Conservation (phyloP, 2,113 vertebrate genomes). For the Amazona guildingii region DNA sequence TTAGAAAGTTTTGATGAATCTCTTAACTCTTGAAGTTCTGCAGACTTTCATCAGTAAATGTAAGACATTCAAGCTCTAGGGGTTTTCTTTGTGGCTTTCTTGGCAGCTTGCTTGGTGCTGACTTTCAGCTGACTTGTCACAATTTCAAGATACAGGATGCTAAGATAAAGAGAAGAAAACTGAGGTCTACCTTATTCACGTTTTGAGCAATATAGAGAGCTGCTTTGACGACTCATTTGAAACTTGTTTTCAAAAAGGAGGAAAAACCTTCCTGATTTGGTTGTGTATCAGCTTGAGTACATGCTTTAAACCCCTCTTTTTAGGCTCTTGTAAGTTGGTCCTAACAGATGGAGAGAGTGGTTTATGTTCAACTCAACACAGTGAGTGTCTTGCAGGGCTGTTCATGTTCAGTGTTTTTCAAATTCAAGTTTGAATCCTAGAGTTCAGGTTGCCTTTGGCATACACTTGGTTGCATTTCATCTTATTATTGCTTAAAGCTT, state of each 20-base stretch:
- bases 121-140: not conserved
- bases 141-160: not conserved
- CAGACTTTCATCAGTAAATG: not conserved
- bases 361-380: not conserved
- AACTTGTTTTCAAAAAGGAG: not conserved
- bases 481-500: not conserved
- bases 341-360: not conserved
- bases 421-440: not conserved
- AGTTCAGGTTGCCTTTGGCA: not conserved
- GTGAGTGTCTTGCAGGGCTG: not conserved
- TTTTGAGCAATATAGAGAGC: not conserved
- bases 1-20: not conserved
- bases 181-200: not conserved
- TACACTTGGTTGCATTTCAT: not conserved
- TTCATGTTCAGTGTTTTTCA: not conserved
- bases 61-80: not conserved
- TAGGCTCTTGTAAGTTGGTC: not conserved
- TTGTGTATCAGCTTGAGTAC: not conserved
- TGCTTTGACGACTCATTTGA: not conserved
- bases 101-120: not conserved
- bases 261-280: not conserved
- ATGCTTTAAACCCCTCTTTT: not conserved
- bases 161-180: not conserved
- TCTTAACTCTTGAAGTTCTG: not conserved
- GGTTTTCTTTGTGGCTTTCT: not conserved